phyloP scores from a whole-genome alignment of 30 jellyfish, hydroid and myxozoan genomes.

The Hydractinia echinata region DNA sequence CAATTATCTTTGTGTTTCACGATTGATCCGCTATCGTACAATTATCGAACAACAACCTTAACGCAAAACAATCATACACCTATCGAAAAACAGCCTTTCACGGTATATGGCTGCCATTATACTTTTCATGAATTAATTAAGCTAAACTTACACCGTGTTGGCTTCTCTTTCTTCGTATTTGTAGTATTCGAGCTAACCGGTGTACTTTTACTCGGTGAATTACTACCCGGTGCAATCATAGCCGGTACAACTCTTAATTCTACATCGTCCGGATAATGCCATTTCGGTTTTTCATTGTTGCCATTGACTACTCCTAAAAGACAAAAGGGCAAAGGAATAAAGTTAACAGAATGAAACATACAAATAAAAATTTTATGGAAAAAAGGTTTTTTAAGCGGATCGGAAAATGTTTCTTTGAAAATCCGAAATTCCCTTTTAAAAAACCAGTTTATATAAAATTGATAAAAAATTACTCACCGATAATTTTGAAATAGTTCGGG shows the following conservation, averaged over 20 bases:
- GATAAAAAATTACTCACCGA: constrained; percentile 36
- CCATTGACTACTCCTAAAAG: constrained; percentile 50
- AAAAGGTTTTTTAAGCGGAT: too few relatives aligned
- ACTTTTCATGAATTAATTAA: not conserved
- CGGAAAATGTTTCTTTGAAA: too few relatives aligned
- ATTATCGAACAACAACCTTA: constrained; percentile 38
- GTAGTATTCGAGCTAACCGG: too few relatives aligned
- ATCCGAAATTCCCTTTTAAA: not conserved
- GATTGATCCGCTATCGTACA: too few relatives aligned
- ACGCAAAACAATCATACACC: too few relatives aligned
- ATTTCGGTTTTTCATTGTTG: constrained; percentile 46
- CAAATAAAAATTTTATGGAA: not conserved
- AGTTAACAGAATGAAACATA: not conserved
- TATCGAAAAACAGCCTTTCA: too few relatives aligned
- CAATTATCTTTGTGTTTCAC: too few relatives aligned
- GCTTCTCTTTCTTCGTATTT: too few relatives aligned
- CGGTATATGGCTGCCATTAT: constrained; percentile 38
- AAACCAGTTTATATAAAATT: not conserved
- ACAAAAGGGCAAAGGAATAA: not conserved
- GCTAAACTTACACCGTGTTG: too few relatives aligned
- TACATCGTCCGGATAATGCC: constrained; percentile 66
- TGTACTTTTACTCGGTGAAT: constrained; percentile 14
- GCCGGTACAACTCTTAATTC: constrained; percentile 59
- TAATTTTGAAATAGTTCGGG: constrained; percentile 51
- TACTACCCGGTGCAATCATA: constrained; percentile 36